A percentile compares a stretch with the other conserved stretches of the same genome.
Conservation (phyloP, 1,140 invertebrate species). For the Caenorhabditis remanei region DNA sequence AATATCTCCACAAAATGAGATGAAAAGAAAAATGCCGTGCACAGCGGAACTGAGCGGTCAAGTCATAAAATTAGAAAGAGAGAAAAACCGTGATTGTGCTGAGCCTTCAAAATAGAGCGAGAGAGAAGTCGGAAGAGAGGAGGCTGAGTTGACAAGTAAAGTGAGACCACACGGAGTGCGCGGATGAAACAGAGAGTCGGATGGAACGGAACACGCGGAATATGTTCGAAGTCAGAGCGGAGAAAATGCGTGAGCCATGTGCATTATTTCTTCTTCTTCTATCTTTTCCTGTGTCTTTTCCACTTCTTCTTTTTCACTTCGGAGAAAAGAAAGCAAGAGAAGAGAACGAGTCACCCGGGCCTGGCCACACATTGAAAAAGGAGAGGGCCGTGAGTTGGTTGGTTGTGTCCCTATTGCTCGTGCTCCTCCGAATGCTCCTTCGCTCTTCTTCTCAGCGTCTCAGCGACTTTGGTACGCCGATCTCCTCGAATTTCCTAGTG, state of each 20-base stretch:
- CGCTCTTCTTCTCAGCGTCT: conserved; percentile 49
- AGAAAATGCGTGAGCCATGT: conserved; percentile 10
- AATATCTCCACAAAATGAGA: not conserved
- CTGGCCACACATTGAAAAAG: conserved; percentile 53
- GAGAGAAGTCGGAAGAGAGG: not conserved
- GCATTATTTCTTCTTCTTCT: conserved; percentile 31
- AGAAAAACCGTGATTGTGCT: conserved; percentile 1
- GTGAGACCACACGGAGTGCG: not conserved
- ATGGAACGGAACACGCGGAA: not conserved
- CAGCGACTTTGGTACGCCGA: conserved; percentile 35
- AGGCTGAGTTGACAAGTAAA: conserved; percentile 17
- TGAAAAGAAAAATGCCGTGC: not conserved
- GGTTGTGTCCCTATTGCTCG: conserved; percentile 41
- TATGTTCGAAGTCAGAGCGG: conserved; percentile 6
- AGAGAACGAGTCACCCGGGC: conserved; percentile 41
- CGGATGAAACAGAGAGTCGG: not conserved
- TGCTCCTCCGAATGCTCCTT: conserved; percentile 42
- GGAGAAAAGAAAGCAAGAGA: not conserved
- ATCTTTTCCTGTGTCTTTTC: conserved; percentile 45
- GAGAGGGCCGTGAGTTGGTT: conserved; percentile 55
- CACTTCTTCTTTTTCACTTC: conserved; percentile 40
- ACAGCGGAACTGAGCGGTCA: not conserved
- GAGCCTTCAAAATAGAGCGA: not conserved
- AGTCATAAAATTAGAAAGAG: conserved; percentile 4
- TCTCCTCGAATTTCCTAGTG: conserved; percentile 47